Conservation (phyloP, 2,797 vertebrate species). For the Cichlasoma orientale region DNA sequence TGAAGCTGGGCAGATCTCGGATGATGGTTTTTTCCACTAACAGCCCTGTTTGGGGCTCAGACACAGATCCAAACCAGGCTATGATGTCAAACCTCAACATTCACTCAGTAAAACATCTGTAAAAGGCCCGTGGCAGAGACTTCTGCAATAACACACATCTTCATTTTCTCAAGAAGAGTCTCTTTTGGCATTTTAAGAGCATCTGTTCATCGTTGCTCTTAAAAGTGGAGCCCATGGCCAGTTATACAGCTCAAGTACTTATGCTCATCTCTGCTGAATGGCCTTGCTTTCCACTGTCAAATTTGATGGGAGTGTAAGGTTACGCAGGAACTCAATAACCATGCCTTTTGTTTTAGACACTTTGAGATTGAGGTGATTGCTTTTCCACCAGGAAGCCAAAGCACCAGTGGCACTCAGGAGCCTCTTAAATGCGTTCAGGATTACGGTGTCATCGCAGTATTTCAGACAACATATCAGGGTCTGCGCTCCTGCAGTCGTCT, state of each 20-base stretch:
- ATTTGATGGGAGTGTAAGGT: conserved; percentile 33
- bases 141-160: conserved; percentile 33
- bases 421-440: conserved; percentile 36
- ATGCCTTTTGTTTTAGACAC: conserved; percentile 48
- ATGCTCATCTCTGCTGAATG: conserved; percentile 30
- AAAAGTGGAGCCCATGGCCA: conserved; percentile 13
- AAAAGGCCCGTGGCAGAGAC: conserved; percentile 1
- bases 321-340: conserved; percentile 33
- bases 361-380: conserved; percentile 38
- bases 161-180: conserved; percentile 26
- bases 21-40: conserved; percentile 33
- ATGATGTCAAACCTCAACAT: conserved; percentile 13
- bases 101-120: conserved; percentile 32
- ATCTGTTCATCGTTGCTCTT: conserved; percentile 30
- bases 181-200: conserved; percentile 27
- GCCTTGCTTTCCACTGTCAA: conserved; percentile 21
- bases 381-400: conserved; percentile 32
- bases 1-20: conserved; percentile 15
- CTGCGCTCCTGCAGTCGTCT: conserved; percentile 29
- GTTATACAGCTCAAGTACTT: conserved; percentile 12
- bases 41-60: conserved; percentile 18
- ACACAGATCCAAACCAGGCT: conserved; percentile 20
- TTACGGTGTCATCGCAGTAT: conserved; percentile 35
- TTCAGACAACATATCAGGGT: conserved; percentile 20
- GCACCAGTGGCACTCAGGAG: conserved; percentile 26